A percentile compares a stretch with the other conserved stretches of the same genome.
Evolutionary conservation across 2,113 vertebrate species (phyloP).

Genomic region (Rhagologus leucostigma): DNA sequence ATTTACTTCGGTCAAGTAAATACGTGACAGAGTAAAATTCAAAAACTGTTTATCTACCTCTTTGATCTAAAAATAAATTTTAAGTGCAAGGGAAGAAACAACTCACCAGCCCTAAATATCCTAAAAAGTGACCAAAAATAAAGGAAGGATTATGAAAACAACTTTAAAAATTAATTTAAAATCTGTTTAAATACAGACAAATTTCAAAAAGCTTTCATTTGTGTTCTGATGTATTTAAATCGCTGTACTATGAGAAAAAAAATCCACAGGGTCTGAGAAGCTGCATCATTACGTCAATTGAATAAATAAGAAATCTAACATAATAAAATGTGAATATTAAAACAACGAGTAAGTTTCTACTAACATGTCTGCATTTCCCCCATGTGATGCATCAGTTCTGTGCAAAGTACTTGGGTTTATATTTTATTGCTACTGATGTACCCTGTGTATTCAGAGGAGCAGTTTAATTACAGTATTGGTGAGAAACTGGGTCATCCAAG

Average conservation of each 20-base stretch:
- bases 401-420: not conserved
- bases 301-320: not conserved
- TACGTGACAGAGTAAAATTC: not conserved
- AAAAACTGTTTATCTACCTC: not conserved
- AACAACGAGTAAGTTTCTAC: not conserved
- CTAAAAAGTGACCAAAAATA: not conserved
- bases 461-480: not conserved
- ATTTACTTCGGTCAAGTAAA: not conserved
- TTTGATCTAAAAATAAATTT: not conserved
- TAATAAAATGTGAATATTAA: not conserved
- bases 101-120: not conserved
- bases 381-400: not conserved
- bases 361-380: not conserved
- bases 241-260: not conserved
- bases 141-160: not conserved
- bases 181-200: not conserved
- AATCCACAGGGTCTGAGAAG: not conserved
- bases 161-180: not conserved
- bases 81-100: not conserved
- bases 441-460: not conserved
- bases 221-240: not conserved
- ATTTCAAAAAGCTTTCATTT: not conserved
- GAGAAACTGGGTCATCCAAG: conserved; percentile 29
- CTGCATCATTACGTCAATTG: accelerated
- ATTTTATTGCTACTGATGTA: not conserved